Base-by-base conservation (phyloP, 2,888 invertebrate genomes). In the Druceiella hillmani region DNA sequence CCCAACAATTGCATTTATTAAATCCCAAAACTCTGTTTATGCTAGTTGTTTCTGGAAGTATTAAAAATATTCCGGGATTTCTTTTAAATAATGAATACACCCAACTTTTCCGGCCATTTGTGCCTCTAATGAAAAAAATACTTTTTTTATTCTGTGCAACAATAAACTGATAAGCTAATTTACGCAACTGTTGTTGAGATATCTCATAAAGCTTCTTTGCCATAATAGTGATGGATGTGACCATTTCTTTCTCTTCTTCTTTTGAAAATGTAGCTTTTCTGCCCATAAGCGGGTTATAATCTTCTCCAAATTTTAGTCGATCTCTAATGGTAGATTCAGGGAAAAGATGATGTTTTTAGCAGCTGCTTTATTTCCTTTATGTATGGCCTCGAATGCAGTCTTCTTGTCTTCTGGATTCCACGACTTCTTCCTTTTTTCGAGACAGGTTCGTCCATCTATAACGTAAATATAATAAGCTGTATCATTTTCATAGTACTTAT, bases 41-140 rank as follows among this genome's bases (percentile, higher is more conserved):
- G 22, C 33, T 38, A 26, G 26, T 38, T 20, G 38, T 32, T 16
- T 38, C 38, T 13, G 38, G 38, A 13, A 32, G 38, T 22, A 32
- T 24, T 27, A 38, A 26, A 17, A 17, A 16, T 7, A 38, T 38
- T 16, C 26, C 38, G n/a, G 33, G 38, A 28, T 38, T 38, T 38
- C 38, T 38, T 33, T 38, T 32, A 14, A 38, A 38, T 14, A 38
- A 38, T 5, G 32, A n/a, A n/a, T n/a, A n/a, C n/a, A n/a, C n/a
- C n/a, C n/a, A n/a, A n/a, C n/a, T n/a, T n/a, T n/a, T n/a, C n/a
- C 22, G 6, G 22, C n/a, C n/a, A n/a, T n/a, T n/a, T n/a, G n/a
- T n/a, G n/a, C n/a, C 17, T 29, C 6, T 15, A 26, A 14, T 25
- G 10, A 6, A 22, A n/a, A 10, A 34, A 34, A 7, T 15, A 17